Base-by-base conservation (phyloP, 1,140 invertebrate species). In the Ooceraea biroi region DNA sequence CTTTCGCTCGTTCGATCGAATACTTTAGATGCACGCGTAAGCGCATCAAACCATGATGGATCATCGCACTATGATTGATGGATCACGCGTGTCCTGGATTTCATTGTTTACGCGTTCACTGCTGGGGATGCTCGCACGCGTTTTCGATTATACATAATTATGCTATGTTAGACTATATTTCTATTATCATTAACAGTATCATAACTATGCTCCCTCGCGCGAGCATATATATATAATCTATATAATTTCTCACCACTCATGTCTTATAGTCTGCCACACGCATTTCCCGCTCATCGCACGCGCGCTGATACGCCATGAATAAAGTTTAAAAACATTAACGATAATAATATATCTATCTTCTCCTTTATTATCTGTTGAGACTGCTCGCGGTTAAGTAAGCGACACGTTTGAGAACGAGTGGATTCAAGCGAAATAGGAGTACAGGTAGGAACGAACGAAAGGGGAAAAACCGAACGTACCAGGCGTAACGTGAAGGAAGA, bases 281-380 rank as follows among this genome's bases (percentile, higher is more conserved):
- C 46, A 65, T 25, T 48, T 60, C n/a, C 10, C 72, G 55, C 46
- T 65, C 41, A 30, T 44, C 36, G 12, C 60, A 85, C 52, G 50
- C 87, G 52, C 84, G 76, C 88, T 36, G 69, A 66, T 61, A 82
- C 87, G 74, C 86, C 61, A 85, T 88, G 87, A 87, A 93, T 93
- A 93, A 93, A 93, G 92, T 93, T 93, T 92, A 89, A 89, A 93
- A 93, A 92, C 90, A 88, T 91, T 92, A 93, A 93, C 91, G 92
- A 90, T 89, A 89, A 88, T 92, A 90, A 82, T 86, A 88, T 85
- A 89, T 91, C 44, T 90, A 73, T 90, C 84, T 84, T 55, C 82
- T 65, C 84, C 61, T 77, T 84, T 83, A 85, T 85, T 71, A 82
- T 83, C 77, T 74, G 73, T 48, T 46, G 69, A 68, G 71, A 73